phyloP scores from a whole-genome alignment of 1,140 invertebrate species.

The Solenopsis invicta region DNA sequence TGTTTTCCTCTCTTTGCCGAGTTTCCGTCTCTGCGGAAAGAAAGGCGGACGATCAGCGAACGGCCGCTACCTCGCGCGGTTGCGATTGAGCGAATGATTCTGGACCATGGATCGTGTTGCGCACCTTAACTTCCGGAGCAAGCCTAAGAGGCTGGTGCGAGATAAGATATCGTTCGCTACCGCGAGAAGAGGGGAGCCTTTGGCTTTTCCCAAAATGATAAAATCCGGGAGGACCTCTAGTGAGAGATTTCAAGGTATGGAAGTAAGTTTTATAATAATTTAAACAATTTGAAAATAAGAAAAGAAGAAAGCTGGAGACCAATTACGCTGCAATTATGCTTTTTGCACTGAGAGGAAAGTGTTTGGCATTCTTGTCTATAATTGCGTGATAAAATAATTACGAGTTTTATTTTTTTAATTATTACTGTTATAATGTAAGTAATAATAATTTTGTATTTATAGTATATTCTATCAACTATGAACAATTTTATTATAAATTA shows the following conservation, averaged over 20 bases:
- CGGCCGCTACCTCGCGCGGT: not conserved
- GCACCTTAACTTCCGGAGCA: constrained; percentile 51
- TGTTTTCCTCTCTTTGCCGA: not conserved
- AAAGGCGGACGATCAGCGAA: not conserved
- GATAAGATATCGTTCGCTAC: constrained; percentile 44
- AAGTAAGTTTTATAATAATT: not conserved
- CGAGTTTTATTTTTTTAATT: too few species aligned
- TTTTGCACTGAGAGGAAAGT: too few species aligned
- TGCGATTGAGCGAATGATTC: constrained; percentile 43
- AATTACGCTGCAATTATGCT: not conserved
- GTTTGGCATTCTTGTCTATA: too few species aligned
- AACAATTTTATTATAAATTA: too few species aligned
- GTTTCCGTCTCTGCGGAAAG: constrained; percentile 1
- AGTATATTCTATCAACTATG: too few species aligned
- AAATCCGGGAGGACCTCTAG: not conserved
- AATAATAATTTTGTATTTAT: too few species aligned
- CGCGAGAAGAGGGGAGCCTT: not conserved
- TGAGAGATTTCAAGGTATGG: not conserved
- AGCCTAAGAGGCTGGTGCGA: not conserved
- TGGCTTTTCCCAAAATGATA: constrained; percentile 32
- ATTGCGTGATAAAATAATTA: too few species aligned
- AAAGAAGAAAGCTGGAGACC: too few species aligned
- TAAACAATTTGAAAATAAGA: not conserved
- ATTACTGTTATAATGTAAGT: too few species aligned
- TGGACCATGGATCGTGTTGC: not conserved